These are phyloP conservation scores for Hylia prasina DNA, from an alignment of 2,113 vertebrate species.

Conservation along the genomic window DNA sequence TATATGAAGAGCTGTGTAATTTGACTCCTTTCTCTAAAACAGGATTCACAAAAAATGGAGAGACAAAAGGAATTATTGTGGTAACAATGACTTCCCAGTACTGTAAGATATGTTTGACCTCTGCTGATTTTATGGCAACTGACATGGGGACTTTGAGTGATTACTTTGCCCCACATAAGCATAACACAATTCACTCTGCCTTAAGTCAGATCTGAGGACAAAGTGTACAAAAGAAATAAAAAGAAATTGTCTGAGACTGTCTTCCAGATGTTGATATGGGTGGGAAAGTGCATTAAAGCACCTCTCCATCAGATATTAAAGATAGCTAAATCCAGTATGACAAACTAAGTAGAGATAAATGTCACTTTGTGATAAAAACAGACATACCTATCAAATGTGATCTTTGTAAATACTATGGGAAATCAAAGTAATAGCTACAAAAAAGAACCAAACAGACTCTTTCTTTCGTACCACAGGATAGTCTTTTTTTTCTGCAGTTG, in stretches of 20 bases:
- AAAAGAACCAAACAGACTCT: not conserved
- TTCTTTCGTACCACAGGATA: not conserved
- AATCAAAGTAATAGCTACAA: not conserved
- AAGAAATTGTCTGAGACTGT: not conserved
- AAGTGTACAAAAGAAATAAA: not conserved
- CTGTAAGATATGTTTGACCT: conserved; percentile 1
- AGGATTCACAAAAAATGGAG: not conserved
- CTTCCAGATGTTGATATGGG: not conserved
- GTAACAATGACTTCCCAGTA: not conserved
- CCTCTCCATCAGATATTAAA: not conserved
- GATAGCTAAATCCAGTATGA: not conserved
- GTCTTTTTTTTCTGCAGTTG: not conserved
- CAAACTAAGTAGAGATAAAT: not conserved
- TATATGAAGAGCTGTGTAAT: not conserved
- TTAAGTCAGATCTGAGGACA: conserved; percentile 3
- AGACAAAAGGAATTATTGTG: conserved; percentile 32
- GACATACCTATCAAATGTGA: not conserved
- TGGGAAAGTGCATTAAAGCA: not conserved
- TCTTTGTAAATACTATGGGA: not conserved
- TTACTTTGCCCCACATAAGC: not conserved
- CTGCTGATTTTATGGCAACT: conserved; percentile 13
- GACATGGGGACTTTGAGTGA: not conserved
- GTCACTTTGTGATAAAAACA: not conserved
- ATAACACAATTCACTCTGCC: not conserved
- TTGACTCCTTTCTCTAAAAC: conserved; percentile 3